A percentile compares a stretch with the other conserved stretches of the same genome.
Conservation (phyloP, 2,888 invertebrate species). For the Lasioglossum lativentre region DNA sequence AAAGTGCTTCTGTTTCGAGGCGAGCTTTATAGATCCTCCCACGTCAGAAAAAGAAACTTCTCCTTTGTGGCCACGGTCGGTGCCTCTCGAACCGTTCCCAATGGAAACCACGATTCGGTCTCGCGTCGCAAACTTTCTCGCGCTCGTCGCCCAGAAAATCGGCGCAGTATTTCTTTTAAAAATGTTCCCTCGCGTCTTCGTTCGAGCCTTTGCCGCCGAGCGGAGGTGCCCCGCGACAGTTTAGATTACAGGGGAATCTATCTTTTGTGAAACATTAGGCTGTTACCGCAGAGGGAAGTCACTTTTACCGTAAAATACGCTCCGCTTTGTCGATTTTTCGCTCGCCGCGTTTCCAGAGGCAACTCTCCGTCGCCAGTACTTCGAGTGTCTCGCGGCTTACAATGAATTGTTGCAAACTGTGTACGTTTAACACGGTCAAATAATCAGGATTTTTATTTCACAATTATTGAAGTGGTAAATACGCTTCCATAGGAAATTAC, state of each 20-base stretch:
- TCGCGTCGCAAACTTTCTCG: conserved; percentile 32
- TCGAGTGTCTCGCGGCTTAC: background rate
- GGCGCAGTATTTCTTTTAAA: conserved; percentile 47
- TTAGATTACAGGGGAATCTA: conserved; percentile 35
- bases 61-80: conserved; percentile 18
- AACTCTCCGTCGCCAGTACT: background rate
- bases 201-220: background rate
- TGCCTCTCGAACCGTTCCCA: conserved; percentile 23
- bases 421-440: background rate
- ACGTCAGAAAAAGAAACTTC: background rate
- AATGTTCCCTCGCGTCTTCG: conserved; percentile 34
- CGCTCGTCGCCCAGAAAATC: conserved; percentile 24
- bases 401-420: background rate
- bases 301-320: background rate
- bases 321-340: conserved; percentile 7
- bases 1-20: conserved; percentile 24
- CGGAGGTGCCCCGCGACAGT: background rate
- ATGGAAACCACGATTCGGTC: conserved; percentile 29
- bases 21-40: background rate
- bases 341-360: background rate
- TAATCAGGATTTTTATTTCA: too few species aligned
- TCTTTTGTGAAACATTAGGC: conserved; percentile 48
- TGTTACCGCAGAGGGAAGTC: background rate
- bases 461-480: too few species aligned
- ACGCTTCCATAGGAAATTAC: too few species aligned